phyloP scores from a whole-genome alignment of 1,140 invertebrate species.

The Zelostemma sp. region DNA sequence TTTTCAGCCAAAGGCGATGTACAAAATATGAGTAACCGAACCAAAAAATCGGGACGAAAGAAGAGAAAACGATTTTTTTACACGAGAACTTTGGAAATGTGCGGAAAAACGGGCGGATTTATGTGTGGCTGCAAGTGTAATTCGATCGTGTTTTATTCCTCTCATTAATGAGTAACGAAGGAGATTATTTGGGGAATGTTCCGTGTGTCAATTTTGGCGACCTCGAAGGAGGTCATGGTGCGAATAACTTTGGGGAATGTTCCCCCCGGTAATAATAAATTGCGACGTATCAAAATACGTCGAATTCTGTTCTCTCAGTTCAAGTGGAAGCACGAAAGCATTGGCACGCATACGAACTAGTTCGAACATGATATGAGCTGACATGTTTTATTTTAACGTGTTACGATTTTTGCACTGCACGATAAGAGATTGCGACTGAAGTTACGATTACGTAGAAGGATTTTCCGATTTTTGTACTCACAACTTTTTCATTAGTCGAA shows the following conservation, averaged over 20 bases:
- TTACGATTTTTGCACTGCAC: slow-evolving; percentile 12
- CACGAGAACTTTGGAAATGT: slow-evolving; percentile 13
- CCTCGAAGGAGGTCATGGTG: too few species aligned
- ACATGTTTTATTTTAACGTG: slow-evolving; percentile 6
- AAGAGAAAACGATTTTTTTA: slow-evolving; percentile 14
- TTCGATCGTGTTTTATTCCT: neutral
- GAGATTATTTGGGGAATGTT: neutral
- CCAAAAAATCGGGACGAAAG: slow-evolving; percentile 35
- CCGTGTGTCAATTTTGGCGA: neutral
- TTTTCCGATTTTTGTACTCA: too few species aligned
- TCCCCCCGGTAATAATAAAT: neutral
- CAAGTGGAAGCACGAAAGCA: slow-evolving; percentile 39
- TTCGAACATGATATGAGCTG: slow-evolving; percentile 14
- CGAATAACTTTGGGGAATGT: neutral
- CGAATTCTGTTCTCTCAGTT: slow-evolving; percentile 22
- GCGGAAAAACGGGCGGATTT: neutral
- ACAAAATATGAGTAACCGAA: slow-evolving; percentile 29
- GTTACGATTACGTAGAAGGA: slow-evolving; percentile 7
- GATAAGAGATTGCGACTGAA: slow-evolving; percentile 5
- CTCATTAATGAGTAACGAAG: neutral
- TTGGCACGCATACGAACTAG: slow-evolving; percentile 42
- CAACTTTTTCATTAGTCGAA: too few species aligned
- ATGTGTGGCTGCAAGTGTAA: neutral
- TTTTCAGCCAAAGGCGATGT: slow-evolving; percentile 26
- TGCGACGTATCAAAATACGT: neutral